Base-by-base conservation (phyloP, 2,113 vertebrate genomes). In the Chloropsis hardwickii region DNA sequence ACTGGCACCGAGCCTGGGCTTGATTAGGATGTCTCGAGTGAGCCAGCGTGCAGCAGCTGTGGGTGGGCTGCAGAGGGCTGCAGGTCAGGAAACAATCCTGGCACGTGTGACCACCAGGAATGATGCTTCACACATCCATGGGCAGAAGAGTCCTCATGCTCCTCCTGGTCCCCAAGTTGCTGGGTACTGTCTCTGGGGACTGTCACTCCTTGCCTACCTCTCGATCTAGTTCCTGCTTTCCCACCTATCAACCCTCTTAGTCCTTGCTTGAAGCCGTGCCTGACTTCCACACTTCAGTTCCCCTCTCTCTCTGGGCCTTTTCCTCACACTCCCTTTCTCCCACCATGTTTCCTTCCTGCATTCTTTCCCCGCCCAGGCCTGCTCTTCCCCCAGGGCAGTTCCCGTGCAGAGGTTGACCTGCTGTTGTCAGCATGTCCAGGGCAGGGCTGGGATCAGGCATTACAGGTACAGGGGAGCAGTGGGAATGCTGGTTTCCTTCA, bases 301-400 rank as follows among this genome's bases (percentile, higher is more conserved):
- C 0, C 42, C 33, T 73, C 25, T 80, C 28, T 14, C 78, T 76
- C 27, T 15, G 12, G 25, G 8, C n/a, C 27, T 47, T 69, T 86
- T 44, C 56, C 20, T 24, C 28, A 83, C 51, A 31, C 5, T 64
- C 27, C 20, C 31, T 50, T 66, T 87, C 28, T 76, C 44, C 10
- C 11, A 5, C 23, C 39, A 0, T 33, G 53, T 67, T 76, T 45
- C 42, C 24, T 29, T n/a, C 62, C 62, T 65, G 3, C 37, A 37
- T 25, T 60, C 28, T 54, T 57, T n/a, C 44, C 31, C 17, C 39
- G 50, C 39, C 11, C 12, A 1, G 1, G 0, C 15, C 50, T 64
- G 14, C 48, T 86, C 27, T 62, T 64, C 20, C 54, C 0, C 0
- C 7, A 54, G 65, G 70, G 33, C 44, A 82, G 0, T 54, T 33